Percentiles rank a stretch among this genome's conserved stretches.
phyloP scores from a whole-genome alignment of 1,140 invertebrate genomes.

The Panulirus ornatus region DNA sequence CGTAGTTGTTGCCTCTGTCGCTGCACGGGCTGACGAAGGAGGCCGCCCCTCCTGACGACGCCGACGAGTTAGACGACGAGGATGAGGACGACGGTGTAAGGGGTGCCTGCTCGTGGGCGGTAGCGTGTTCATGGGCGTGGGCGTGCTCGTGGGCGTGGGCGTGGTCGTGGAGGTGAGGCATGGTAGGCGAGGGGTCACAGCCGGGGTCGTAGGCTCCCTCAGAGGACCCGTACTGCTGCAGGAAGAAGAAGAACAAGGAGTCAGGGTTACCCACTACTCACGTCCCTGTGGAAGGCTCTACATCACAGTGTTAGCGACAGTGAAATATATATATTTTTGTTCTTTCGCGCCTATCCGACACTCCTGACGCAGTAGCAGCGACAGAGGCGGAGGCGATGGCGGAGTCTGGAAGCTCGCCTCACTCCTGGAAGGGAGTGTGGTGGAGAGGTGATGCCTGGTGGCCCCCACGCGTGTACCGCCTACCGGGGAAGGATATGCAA shows the following conservation, averaged over 20 bases:
- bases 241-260: slow-evolving; percentile 12
- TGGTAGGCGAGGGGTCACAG: slow-evolving; percentile 67
- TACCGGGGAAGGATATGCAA: slow-evolving; percentile 53
- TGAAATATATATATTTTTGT: too few relatives aligned
- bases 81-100: slow-evolving; percentile 63
- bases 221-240: slow-evolving; percentile 63
- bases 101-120: slow-evolving; percentile 59
- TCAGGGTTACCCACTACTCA: background rate
- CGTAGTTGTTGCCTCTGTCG: slow-evolving; percentile 58
- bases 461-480: slow-evolving; percentile 33
- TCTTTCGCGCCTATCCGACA: too few relatives aligned
- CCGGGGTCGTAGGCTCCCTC: slow-evolving; percentile 66
- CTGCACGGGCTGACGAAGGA: slow-evolving; percentile 63
- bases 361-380: too few relatives aligned
- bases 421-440: too few relatives aligned
- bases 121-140: slow-evolving; percentile 38
- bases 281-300: too few relatives aligned
- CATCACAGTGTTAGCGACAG: too few relatives aligned
- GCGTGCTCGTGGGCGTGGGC: slow-evolving; percentile 62
- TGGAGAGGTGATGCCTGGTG: too few relatives aligned
- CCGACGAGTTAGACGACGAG: slow-evolving; percentile 53
- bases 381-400: too few relatives aligned
- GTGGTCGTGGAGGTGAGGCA: slow-evolving; percentile 70
- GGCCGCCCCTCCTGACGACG: slow-evolving; percentile 46
- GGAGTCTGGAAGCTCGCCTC: too few relatives aligned